These are phyloP conservation scores for Archips xylosteana DNA, from an alignment of 2,888 invertebrate genomes.

Conservation along the genomic window DNA sequence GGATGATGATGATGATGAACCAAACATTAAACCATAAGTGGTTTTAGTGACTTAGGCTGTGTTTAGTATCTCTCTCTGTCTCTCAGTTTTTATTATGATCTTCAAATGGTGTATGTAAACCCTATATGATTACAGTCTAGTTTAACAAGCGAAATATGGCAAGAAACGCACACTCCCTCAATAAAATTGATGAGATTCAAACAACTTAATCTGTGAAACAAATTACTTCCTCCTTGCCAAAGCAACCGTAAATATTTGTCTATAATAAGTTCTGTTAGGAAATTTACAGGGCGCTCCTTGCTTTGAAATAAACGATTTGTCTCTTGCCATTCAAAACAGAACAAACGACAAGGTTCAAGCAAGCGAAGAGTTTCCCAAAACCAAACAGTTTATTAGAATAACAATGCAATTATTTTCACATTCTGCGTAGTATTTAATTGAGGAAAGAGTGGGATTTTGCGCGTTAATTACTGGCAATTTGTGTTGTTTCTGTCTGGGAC, in stretches of 20 bases:
- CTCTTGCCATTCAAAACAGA: constrained; percentile 17
- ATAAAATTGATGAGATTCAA: constrained; percentile 16
- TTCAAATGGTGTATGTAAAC: not conserved
- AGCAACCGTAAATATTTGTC: constrained; percentile 28
- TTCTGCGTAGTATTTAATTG: constrained; percentile 13
- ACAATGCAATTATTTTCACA: constrained; percentile 17
- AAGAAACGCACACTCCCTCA: not conserved
- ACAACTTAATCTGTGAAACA: constrained; percentile 10
- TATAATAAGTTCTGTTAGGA: constrained; percentile 23
- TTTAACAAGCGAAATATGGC: not conserved
- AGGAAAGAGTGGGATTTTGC: constrained; percentile 5
- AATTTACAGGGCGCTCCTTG: constrained; percentile 9
- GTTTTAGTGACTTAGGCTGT: no score
- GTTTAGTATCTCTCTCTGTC: no score
- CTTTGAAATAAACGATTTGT: constrained; percentile 28
- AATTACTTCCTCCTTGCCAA: constrained; percentile 19
- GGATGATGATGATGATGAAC: no score
- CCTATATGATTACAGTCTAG: no score
- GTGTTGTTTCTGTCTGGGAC: not conserved
- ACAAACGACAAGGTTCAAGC: constrained; percentile 16
- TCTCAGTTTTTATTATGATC: not conserved
- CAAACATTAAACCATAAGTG: no score
- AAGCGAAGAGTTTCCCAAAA: not conserved
- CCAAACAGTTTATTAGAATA: constrained; percentile 11
- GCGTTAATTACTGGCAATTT: not conserved